A percentile compares a stretch with the other conserved stretches of the same genome.
phyloP scores from a whole-genome alignment of 2,888 invertebrate species.

The Idaea biselata region DNA sequence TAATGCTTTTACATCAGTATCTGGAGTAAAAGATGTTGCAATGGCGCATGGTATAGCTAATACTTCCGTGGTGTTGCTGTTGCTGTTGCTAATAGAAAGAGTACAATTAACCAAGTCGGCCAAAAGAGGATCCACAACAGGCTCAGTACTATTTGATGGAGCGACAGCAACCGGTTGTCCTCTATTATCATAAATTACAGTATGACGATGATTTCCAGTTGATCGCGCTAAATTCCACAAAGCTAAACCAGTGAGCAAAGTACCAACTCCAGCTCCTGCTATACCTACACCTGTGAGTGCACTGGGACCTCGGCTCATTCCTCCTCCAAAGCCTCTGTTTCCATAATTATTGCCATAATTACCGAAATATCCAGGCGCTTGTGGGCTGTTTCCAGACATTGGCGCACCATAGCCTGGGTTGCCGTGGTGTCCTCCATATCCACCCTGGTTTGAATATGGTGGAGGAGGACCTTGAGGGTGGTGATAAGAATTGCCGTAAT shows the following conservation, averaged over 20 bases:
- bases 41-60: conserved; percentile 75
- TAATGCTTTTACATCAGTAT: conserved; percentile 63
- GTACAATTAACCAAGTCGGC: conserved; percentile 71
- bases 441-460: conserved; percentile 50
- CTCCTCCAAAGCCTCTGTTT: conserved; percentile 55
- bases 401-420: conserved; percentile 53
- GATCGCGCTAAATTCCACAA: conserved; percentile 76
- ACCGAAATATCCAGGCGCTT: conserved; percentile 69
- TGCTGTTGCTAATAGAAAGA: conserved; percentile 61
- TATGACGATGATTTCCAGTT: conserved; percentile 64
- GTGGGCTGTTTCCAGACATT: conserved; percentile 55
- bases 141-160: conserved; percentile 54
- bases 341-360: conserved; percentile 56
- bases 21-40: conserved; percentile 73
- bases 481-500: conserved; percentile 50
- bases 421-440: conserved; percentile 41
- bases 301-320: conserved; percentile 57
- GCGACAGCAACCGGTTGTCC: conserved; percentile 71
- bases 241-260: conserved; percentile 72
- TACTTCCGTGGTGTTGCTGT: conserved; percentile 65
- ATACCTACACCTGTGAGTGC: conserved; percentile 67
- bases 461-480: conserved; percentile 61
- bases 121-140: conserved; percentile 59
- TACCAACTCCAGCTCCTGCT: conserved; percentile 73
- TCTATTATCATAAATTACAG: conserved; percentile 72